These are phyloP conservation scores for Tichodroma muraria DNA, from an alignment of 2,113 vertebrate genomes.

Conservation along the genomic window DNA sequence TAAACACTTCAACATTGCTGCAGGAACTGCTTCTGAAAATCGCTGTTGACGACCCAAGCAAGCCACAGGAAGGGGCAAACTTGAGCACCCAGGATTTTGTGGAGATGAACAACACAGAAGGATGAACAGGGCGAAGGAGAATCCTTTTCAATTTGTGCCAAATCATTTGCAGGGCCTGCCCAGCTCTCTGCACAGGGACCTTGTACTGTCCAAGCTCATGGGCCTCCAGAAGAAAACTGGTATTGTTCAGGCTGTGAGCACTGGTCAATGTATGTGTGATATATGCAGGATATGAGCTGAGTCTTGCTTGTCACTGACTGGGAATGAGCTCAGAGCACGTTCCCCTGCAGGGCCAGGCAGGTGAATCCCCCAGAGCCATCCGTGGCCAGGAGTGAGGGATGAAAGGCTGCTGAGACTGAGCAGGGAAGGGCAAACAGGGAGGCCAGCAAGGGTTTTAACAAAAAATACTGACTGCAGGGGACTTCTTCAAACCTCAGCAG, in stretches of 20 bases:
- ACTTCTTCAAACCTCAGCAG: neutral
- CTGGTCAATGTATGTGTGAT: neutral
- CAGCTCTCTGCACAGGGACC: too few species aligned
- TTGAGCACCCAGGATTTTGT: neutral
- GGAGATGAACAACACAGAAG: neutral
- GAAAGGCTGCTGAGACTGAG: neutral
- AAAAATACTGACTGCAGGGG: neutral
- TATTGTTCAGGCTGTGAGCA: neutral
- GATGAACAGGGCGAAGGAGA: neutral
- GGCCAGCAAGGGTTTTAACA: neutral
- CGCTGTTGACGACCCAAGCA: neutral
- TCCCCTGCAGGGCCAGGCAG: neutral
- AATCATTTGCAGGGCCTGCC: neutral
- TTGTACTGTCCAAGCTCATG: neutral
- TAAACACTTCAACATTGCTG: neutral
- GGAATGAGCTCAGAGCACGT: neutral
- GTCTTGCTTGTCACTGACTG: neutral
- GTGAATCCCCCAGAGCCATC: neutral
- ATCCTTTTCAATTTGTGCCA: neutral
- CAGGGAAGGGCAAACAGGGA: neutral
- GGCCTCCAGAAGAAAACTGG: neutral
- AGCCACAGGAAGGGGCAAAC: neutral
- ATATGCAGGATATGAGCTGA: too few species aligned
- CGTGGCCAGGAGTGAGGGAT: neutral
- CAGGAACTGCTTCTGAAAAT: neutral